phyloP scores from a whole-genome alignment of 2,797 vertebrate species.

The Phalloptychus januarius region DNA sequence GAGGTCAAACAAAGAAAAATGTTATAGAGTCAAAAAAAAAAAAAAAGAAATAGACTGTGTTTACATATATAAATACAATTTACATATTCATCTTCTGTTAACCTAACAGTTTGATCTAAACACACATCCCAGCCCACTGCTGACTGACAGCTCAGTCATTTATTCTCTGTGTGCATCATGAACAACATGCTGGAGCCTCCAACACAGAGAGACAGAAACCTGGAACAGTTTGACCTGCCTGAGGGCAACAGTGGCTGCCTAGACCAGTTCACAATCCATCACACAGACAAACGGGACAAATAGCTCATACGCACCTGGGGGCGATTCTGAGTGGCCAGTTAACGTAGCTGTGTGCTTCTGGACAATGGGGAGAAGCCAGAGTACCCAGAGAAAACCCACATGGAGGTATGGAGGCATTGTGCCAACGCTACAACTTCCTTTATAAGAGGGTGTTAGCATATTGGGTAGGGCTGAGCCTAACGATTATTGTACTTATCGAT shows the following conservation, averaged over 20 bases:
- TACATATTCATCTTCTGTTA: not conserved
- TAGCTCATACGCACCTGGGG: not conserved
- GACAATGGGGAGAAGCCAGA: not conserved
- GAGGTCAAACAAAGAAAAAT: not conserved
- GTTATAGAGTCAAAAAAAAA: not conserved
- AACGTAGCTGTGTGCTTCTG: not conserved
- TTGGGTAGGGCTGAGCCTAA: not conserved
- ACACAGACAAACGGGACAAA: not conserved
- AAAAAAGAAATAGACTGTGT: not conserved
- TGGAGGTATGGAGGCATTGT: not conserved
- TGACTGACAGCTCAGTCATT: constrained; percentile 3
- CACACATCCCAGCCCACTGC: not conserved
- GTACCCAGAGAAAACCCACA: not conserved
- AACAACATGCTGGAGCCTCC: not conserved
- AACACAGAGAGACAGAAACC: not conserved
- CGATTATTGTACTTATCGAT: too few relatives aligned
- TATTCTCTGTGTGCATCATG: not conserved
- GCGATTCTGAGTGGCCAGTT: not conserved
- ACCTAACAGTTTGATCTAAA: not conserved
- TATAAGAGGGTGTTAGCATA: not conserved
- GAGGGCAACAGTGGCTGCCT: not conserved
- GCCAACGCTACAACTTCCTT: not conserved
- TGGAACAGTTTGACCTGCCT: not conserved
- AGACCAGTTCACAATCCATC: not conserved
- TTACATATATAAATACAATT: not conserved